phyloP scores from a whole-genome alignment of 2,888 invertebrate species.

The Watsonalla cultraria region DNA sequence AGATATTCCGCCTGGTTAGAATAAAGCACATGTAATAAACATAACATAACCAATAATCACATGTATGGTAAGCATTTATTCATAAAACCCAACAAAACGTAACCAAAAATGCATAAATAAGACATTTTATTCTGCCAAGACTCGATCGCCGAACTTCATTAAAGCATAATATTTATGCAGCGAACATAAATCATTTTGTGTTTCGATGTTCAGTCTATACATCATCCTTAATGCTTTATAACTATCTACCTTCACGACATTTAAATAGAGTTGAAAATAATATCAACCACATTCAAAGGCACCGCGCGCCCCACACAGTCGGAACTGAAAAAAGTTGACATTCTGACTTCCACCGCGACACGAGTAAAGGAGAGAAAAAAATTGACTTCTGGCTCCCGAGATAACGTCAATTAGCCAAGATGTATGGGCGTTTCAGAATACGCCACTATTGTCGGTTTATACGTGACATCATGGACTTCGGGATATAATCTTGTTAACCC shows the following conservation, averaged over 20 bases:
- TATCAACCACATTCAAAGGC: neutral
- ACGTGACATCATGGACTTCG: conserved; percentile 7
- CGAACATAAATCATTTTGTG: neutral
- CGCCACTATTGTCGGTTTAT: conserved; percentile 1
- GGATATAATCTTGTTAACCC: conserved; percentile 16
- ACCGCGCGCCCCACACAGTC: conserved; percentile 6
- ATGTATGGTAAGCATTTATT: too few species aligned
- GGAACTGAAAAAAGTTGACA: conserved; percentile 2
- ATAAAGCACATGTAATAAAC: too few species aligned
- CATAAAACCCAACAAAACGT: too few species aligned
- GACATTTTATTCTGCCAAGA: too few species aligned
- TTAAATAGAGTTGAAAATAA: neutral
- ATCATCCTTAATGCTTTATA: neutral
- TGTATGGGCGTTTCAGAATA: conserved; percentile 37
- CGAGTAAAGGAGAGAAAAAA: conserved; percentile 18
- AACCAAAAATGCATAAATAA: too few species aligned
- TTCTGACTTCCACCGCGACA: conserved; percentile 18
- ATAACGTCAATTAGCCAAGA: conserved; percentile 52
- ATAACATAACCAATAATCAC: too few species aligned
- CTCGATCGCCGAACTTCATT: neutral
- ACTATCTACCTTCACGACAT: neutral
- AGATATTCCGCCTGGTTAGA: too few species aligned
- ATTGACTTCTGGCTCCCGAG: conserved; percentile 24
- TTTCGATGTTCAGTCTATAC: neutral
- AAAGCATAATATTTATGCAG: neutral